Base-by-base conservation (phyloP, 2,797 vertebrate genomes). In the Phrynocephalus guinanensis region DNA sequence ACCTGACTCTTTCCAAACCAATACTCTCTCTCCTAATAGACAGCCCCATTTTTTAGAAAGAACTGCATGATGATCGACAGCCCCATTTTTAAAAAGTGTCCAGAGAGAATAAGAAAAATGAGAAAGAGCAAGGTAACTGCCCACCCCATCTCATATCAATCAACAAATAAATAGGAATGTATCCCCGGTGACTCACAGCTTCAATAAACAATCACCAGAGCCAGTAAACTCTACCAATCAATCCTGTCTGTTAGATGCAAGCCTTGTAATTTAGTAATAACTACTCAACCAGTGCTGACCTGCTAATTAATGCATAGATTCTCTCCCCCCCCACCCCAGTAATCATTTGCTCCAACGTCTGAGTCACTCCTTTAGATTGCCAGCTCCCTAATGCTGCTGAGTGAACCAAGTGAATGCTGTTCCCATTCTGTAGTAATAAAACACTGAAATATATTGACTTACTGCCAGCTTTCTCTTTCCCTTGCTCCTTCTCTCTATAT, bases 221-320 rank as follows among this genome's bases (percentile, higher is more conserved):
- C 88, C 18, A 0, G 87, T 82, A 91, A 93, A 93, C 86, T 85
- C 87, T 86, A 91, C 91, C 83, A 91, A 96, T 95, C 93, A 96
- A 96, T 95, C 92, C 91, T 22, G 0, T 94, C 93, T 94, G 93
- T 90, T 92, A 79, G 72, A 95, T 91, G 92, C 95, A 96, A 95
- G 95, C 92, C 94, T 94, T 95, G 94, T 96, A 96, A 96, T 96
- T 96, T 96, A 96, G 94, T 96, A 96, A 96, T 96, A 96, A 95
- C 95, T 93, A 93, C 87, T 96, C 96, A 96, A 94, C 93, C 90
- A 95, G 91, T 91, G 96, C 86, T 94, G 96, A 97, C 95, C 95
- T 95, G 89, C 93, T 96, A 97, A 97, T 97, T 96, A 97, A 96
- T 96, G 92, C 94, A 97, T 95, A 93, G 96, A 96, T 96, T 96